Conservation (phyloP, 2,888 invertebrate species). For the Galerucella nymphaeae region DNA sequence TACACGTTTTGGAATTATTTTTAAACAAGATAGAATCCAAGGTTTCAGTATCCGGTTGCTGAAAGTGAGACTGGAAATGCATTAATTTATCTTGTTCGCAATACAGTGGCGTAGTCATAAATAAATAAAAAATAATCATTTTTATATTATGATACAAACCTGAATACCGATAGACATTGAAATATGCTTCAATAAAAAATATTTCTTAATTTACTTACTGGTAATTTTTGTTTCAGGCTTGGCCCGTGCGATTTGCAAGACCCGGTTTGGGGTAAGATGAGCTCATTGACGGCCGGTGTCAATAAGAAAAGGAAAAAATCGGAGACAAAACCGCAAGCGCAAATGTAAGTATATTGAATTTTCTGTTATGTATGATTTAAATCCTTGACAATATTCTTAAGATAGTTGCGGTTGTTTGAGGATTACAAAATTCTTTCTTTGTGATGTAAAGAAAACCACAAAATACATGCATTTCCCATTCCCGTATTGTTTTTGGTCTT, state of each 20-base stretch:
- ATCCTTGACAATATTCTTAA: too few species aligned
- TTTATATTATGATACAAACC: too few species aligned
- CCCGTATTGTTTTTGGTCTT: too few species aligned
- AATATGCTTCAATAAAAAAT: too few species aligned
- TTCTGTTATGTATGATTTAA: too few species aligned
- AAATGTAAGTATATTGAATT: constrained; percentile 67
- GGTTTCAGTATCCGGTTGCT: constrained; percentile 1
- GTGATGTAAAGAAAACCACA: too few species aligned
- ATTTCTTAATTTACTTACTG: background rate
- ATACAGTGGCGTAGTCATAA: background rate
- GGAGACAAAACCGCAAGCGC: constrained; percentile 72
- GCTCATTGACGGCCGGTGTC: constrained; percentile 75
- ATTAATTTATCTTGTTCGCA: background rate
- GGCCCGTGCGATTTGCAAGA: constrained; percentile 91
- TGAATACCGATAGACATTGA: too few species aligned
- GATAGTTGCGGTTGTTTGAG: too few species aligned
- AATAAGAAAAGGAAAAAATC: constrained; percentile 73
- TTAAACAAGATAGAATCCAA: constrained; percentile 5
- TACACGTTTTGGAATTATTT: background rate
- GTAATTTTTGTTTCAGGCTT: constrained; percentile 74
- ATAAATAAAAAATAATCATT: background rate
- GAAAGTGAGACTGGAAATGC: constrained; percentile 3
- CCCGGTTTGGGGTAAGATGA: constrained; percentile 89
- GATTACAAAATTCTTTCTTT: too few species aligned
- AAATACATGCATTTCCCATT: too few species aligned